Evolutionary conservation across 2,797 vertebrate species (phyloP).

Genomic region (Lutjanus campechanus): DNA sequence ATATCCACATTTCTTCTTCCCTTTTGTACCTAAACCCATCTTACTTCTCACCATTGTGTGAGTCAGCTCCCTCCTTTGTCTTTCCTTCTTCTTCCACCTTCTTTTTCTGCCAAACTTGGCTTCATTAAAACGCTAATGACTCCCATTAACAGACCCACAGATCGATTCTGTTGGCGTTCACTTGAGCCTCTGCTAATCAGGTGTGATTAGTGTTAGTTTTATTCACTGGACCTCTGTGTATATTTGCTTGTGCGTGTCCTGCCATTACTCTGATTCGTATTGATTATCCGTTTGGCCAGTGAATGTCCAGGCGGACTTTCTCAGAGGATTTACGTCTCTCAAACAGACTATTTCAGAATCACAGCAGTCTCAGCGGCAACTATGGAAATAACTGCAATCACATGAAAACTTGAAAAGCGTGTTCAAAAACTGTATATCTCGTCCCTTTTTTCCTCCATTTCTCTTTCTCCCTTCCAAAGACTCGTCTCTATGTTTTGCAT

Average conservation of each 20-base stretch:
- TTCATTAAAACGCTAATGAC: constrained; percentile 84
- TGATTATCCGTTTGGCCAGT: constrained; percentile 72
- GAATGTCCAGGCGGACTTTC: constrained; percentile 58
- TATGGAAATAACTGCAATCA: neutral
- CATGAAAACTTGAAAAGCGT: neutral
- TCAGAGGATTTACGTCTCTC: constrained; percentile 64
- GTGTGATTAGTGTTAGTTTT: constrained; percentile 79
- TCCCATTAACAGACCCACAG: constrained; percentile 74
- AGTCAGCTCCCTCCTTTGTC: neutral
- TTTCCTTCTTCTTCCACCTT: neutral
- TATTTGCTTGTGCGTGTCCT: constrained; percentile 39
- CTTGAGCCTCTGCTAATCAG: constrained; percentile 68
- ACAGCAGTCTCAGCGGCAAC: neutral
- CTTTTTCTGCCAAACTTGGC: constrained; percentile 68
- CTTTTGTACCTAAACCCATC: constrained; percentile 22
- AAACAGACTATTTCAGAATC: constrained; percentile 68
- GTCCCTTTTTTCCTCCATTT: neutral
- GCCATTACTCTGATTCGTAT: constrained; percentile 72
- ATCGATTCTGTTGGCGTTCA: constrained; percentile 77
- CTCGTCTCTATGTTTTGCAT: constrained; percentile 76
- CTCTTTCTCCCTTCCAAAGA: neutral
- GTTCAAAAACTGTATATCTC: neutral
- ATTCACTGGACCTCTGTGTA: constrained; percentile 54
- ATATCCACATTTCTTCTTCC: neutral
- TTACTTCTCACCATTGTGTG: neutral